These are phyloP conservation scores for Trididemnum nubilum DNA, from an alignment of 23 tunicate genomes.

Conservation along the genomic window DNA sequence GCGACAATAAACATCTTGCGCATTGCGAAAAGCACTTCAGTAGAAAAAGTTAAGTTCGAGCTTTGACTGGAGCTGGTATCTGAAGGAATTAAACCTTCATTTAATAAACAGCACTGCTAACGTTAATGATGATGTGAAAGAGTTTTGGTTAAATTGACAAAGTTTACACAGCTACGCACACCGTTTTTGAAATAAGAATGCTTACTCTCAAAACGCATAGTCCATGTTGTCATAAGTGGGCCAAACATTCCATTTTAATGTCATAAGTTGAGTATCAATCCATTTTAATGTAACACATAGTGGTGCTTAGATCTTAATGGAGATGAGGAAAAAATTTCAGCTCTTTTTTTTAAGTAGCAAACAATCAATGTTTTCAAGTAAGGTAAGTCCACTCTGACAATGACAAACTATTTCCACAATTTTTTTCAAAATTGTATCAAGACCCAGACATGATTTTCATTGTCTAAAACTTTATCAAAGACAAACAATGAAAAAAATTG, in stretches of 20 bases:
- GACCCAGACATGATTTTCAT: conserved; percentile 2
- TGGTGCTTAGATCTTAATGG: conserved; percentile 55
- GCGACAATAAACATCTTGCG: no score
- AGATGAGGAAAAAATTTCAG: conserved; percentile 16
- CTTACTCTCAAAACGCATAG: conserved; percentile 56
- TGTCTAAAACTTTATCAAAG: neutral
- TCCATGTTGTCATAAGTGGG: conserved; percentile 43
- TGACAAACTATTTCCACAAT: conserved; percentile 29
- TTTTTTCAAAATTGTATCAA: neutral
- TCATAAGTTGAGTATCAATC: conserved; percentile 26
- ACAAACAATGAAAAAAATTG: conserved; percentile 48
- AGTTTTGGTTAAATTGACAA: conserved; percentile 34
- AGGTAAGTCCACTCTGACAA: neutral
- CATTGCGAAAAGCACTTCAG: no score
- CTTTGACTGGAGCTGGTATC: no score
- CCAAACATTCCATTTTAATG: no score
- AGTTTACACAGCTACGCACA: conserved; percentile 19
- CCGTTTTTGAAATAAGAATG: conserved; percentile 48
- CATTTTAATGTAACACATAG: conserved; percentile 38
- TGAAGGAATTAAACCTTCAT: no score
- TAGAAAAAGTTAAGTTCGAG: no score
- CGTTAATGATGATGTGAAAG: conserved; percentile 46
- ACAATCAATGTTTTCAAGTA: neutral
- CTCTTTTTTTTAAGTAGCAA: neutral
- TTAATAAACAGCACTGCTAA: conserved; percentile 1